phyloP scores from a whole-genome alignment of 2,888 invertebrate species.

The Cephus rjabovi region DNA sequence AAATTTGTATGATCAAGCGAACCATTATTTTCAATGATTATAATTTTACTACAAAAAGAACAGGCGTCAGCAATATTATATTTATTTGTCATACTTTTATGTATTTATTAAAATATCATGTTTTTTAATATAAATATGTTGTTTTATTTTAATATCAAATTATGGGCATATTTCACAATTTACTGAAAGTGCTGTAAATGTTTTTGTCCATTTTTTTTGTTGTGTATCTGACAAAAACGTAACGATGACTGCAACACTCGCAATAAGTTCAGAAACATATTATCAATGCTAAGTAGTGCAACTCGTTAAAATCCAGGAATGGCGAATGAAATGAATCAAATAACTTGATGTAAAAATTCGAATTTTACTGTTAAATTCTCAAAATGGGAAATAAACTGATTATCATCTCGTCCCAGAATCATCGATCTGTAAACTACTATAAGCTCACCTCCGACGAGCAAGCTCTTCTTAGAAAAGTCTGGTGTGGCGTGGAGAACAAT shows the following conservation, averaged over 20 bases:
- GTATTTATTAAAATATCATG: conserved; percentile 21
- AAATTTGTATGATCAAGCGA: not conserved
- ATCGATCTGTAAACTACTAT: not conserved
- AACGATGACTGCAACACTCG: not conserved
- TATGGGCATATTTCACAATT: not conserved
- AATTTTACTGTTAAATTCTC: not conserved
- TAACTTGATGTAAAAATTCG: not conserved
- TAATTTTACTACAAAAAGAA: not conserved
- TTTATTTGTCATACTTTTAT: conserved; percentile 21
- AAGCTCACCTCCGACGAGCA: conserved; percentile 33
- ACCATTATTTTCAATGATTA: not conserved
- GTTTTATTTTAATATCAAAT: not conserved
- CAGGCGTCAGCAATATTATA: conserved; percentile 3
- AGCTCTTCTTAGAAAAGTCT: conserved; percentile 36
- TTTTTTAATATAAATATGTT: not conserved
- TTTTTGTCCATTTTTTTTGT: not conserved
- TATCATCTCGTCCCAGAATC: not conserved
- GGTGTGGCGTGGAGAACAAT: conserved; percentile 45
- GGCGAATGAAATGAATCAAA: not conserved
- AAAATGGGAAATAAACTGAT: not conserved
- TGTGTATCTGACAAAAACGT: not conserved
- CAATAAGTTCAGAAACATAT: not conserved
- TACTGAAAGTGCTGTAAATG: not conserved
- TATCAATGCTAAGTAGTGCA: not conserved
- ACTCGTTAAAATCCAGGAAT: not conserved